Percentiles rank a stretch among this genome's conserved stretches.
Evolutionary conservation across 2,888 invertebrate species (phyloP).

Genomic region (Sialis fuliginosa): DNA sequence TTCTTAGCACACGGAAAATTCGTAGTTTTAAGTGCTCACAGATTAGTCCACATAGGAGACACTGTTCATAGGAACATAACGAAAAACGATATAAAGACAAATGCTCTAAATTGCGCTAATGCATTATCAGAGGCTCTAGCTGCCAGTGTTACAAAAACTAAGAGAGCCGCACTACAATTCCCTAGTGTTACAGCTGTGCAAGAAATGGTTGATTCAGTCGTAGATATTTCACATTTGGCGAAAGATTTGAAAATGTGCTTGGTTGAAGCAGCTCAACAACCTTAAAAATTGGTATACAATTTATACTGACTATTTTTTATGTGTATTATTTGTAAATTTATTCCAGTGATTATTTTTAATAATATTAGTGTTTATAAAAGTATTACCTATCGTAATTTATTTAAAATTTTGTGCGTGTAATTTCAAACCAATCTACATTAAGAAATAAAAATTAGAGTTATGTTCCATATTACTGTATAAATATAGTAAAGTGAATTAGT

Average conservation of each 20-base stretch:
- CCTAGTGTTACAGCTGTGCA: conserved; percentile 81
- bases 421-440: no score
- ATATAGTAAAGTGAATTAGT: no score
- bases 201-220: conserved; percentile 84
- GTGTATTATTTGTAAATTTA: no score
- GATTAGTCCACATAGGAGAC: conserved; percentile 87
- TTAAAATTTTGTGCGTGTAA: no score
- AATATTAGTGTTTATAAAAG: no score
- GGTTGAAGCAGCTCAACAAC: conserved; percentile 45
- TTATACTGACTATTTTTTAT: no score
- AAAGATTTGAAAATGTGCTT: conserved; percentile 59
- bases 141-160: conserved; percentile 71
- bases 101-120: conserved; percentile 59
- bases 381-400: no score
- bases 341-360: no score
- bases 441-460: no score
- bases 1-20: conserved; percentile 90
- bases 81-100: conserved; percentile 51
- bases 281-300: conserved; percentile 14
- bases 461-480: no score
- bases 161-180: conserved; percentile 79
- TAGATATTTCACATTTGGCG: conserved; percentile 70
- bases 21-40: conserved; percentile 84
- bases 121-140: conserved; percentile 66
- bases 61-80: conserved; percentile 75